These are phyloP conservation scores for Cavia aperea DNA, from an alignment of 2,113 vertebrate genomes.

Conservation along the genomic window DNA sequence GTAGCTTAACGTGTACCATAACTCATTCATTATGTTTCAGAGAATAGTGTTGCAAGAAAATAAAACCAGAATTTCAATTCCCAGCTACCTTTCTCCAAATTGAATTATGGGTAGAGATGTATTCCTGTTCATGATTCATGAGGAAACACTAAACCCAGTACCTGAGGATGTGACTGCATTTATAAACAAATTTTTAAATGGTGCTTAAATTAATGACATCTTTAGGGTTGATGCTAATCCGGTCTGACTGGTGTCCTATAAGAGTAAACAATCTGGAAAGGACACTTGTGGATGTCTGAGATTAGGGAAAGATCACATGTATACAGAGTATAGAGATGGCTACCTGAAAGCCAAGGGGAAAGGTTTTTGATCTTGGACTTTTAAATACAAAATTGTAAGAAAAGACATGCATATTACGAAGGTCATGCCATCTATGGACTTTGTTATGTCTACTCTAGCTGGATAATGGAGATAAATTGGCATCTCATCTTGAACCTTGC, in stretches of 20 bases:
- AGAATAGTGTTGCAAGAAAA: not conserved
- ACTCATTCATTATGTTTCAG: not conserved
- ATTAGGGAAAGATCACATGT: not conserved
- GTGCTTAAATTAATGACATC: not conserved
- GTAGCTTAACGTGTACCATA: not conserved
- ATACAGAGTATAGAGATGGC: not conserved
- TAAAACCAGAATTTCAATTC: not conserved
- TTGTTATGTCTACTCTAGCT: not conserved
- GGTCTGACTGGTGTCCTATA: not conserved
- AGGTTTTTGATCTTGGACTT: not conserved
- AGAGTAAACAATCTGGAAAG: not conserved
- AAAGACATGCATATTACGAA: not conserved
- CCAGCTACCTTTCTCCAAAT: not conserved
- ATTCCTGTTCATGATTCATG: not conserved
- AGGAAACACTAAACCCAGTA: not conserved
- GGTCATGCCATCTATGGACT: not conserved
- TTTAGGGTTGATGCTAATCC: not conserved
- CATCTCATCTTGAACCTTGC: not conserved
- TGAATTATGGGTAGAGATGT: not conserved
- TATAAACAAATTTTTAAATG: not conserved
- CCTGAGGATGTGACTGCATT: not conserved
- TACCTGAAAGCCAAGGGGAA: not conserved
- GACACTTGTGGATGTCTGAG: fast-evolving
- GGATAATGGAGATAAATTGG: not conserved
- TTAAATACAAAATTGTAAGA: not conserved